Conservation (phyloP, 2,797 vertebrate species). For the Macropodus opercularis region DNA sequence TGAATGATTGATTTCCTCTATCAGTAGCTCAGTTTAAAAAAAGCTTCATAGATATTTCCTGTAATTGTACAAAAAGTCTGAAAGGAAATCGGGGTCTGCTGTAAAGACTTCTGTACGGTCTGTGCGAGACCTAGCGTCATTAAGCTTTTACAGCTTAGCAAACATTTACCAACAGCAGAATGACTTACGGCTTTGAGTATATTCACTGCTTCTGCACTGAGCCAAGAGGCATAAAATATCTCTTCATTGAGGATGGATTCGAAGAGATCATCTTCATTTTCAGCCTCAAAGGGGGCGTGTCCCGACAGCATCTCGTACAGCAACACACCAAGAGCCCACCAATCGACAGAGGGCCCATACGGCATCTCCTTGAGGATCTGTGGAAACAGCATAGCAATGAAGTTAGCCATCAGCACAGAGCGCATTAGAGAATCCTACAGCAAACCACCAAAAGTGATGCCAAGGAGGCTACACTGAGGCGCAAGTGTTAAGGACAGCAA, state of each 20-base stretch:
- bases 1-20: constrained; percentile 39
- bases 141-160: not conserved
- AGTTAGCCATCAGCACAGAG: constrained; percentile 26
- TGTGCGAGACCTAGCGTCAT: not conserved
- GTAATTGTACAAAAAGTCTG: constrained; percentile 24
- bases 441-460: not conserved
- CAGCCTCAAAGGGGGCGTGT: constrained; percentile 95
- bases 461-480: constrained; percentile 29
- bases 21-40: constrained; percentile 10
- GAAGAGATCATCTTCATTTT: constrained; percentile 97
- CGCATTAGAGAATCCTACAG: not conserved
- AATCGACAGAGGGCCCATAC: constrained; percentile 95
- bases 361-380: constrained; percentile 98
- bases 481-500: constrained; percentile 42
- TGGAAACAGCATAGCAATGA: constrained; percentile 23
- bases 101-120: too few relatives aligned
- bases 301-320: constrained; percentile 98
- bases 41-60: constrained; percentile 31
- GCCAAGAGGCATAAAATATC: constrained; percentile 92
- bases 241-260: constrained; percentile 96
- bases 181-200: constrained; percentile 94
- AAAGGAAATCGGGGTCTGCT: constrained; percentile 1
- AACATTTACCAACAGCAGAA: constrained; percentile 1
- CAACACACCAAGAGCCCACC: constrained; percentile 98
- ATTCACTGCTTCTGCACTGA: constrained; percentile 87